phyloP scores from a whole-genome alignment of 92 coral and sea anemone genomes.

The Zoanthus solanderi region DNA sequence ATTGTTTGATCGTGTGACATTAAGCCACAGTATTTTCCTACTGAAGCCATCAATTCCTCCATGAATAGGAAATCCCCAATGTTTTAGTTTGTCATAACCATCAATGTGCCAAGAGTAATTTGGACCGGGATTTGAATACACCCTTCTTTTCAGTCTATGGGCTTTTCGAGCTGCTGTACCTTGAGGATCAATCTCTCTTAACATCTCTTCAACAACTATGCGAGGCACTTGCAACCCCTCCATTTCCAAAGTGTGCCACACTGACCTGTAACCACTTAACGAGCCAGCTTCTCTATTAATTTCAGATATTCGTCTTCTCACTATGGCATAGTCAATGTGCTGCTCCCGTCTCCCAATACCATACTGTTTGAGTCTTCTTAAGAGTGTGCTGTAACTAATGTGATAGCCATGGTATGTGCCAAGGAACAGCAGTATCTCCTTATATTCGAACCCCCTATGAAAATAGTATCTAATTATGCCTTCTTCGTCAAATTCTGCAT shows the following conservation, averaged over 20 bases:
- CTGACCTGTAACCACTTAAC: conserved; percentile 65
- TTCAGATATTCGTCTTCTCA: conserved; percentile 58
- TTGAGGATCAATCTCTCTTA: conserved; percentile 73
- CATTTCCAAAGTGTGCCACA: conserved; percentile 75
- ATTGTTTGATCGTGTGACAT: conserved; percentile 61
- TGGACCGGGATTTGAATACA: conserved; percentile 65
- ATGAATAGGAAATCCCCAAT: conserved; percentile 70
- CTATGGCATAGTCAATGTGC: conserved; percentile 48
- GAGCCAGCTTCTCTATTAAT: conserved; percentile 70
- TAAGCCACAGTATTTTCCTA: conserved; percentile 61
- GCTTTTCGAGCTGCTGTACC: too few species aligned
- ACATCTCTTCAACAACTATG: conserved; percentile 66
- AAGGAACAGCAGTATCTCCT: conserved; percentile 60
- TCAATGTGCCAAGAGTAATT: conserved; percentile 74
- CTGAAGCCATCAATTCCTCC: conserved; percentile 69
- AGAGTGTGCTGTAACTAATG: conserved; percentile 66
- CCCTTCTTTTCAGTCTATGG: too few species aligned
- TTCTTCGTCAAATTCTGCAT: conserved; percentile 66
- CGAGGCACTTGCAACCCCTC: conserved; percentile 67
- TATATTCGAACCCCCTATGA: conserved; percentile 64
- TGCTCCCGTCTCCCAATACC: conserved; percentile 52
- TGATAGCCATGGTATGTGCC: conserved; percentile 54
- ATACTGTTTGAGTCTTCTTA: conserved; percentile 66
- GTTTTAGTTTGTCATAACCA: conserved; percentile 66
- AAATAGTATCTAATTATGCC: conserved; percentile 55